These are phyloP conservation scores for Epizoanthus stellaris DNA, from an alignment of 92 coral and sea anemone species.

Conservation along the genomic window DNA sequence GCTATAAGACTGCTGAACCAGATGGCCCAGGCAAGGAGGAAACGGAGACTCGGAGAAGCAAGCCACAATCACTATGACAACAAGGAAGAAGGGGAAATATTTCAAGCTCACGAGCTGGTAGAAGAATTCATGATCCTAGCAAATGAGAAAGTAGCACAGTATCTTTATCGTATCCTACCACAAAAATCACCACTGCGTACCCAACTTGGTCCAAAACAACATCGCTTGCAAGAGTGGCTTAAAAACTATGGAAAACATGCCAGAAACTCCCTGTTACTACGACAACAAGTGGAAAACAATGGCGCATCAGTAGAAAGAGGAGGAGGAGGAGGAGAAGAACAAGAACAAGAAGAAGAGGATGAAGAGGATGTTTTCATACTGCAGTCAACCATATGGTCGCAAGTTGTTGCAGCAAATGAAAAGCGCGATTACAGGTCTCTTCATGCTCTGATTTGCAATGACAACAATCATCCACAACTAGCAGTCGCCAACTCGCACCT, in stretches of 20 bases:
- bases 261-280: conserved; percentile 50
- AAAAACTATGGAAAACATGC: conserved; percentile 58
- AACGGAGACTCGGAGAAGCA: conserved; percentile 72
- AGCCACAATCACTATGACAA: conserved; percentile 65
- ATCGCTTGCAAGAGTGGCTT: conserved; percentile 80
- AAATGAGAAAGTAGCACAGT: conserved; percentile 73
- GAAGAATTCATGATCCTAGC: conserved; percentile 94
- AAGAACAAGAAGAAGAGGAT: not conserved
- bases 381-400: conserved; percentile 60
- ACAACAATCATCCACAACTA: conserved; percentile 79
- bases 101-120: conserved; percentile 90
- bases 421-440: conserved; percentile 45
- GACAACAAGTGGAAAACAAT: not conserved
- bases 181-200: conserved; percentile 70
- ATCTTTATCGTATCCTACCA: conserved; percentile 39
- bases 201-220: conserved; percentile 84
- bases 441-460: conserved; percentile 64
- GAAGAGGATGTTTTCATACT: conserved; percentile 37
- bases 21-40: conserved; percentile 66
- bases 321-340: conserved; percentile 3
- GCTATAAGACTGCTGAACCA: conserved; percentile 54
- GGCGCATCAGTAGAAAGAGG: not conserved
- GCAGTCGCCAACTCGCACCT: conserved; percentile 70
- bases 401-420: conserved; percentile 52
- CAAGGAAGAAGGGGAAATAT: conserved; percentile 43